Evolutionary conservation across 2,113 vertebrate genomes (phyloP), one percentile per base, ranked within the genome.

Genomic region (Nothoprocta perdicaria): DNA sequence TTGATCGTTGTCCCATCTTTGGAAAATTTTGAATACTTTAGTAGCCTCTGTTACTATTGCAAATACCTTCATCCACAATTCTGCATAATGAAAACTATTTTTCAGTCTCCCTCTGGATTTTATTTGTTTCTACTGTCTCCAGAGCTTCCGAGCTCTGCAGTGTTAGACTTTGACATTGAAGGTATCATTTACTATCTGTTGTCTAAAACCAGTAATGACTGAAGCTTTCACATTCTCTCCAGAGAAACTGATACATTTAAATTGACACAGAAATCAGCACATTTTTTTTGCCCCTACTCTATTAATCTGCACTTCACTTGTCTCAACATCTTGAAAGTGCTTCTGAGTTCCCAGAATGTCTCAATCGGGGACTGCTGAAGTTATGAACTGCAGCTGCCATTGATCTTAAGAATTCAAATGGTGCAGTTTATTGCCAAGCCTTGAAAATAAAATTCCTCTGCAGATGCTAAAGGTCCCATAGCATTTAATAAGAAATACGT

Each of bases 201-300:
- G n/a, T 72, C 9, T 62, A 88, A 84, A 68, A 16, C 19, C 40
- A 50, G 17, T 24, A 60, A 67, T 73, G 83, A 78, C 83, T 88
- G 88, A 84, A 84, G 27, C 16, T 88, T 92, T 90, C 19, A 68
- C 31, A 80, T 81, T 79, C 33, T 91, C 83, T 95, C 26, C 53
- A 65, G 29, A 90, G 74, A 94, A 88, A 89, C 78, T 72, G 90
- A 92, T 94, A 65, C 46, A 67, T 94, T 91, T 82, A 89, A 89
- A 75, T 41, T 1, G 10, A 77, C 82, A 85, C 19, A 69, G 68
- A 92, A 72, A 91, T 92, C 72, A 92, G 69, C 65, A 61, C 1
- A n/a, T 0, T 81, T 91, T 92, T 93, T 67, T 35, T 86, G 57
- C 88, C 88, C 77, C 83, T 84, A 80, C 31, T 95, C 68, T 86